Percentiles rank a stretch among this genome's conserved stretches.
phyloP scores from a whole-genome alignment of 2,888 invertebrate genomes.

The Hyles lineata region DNA sequence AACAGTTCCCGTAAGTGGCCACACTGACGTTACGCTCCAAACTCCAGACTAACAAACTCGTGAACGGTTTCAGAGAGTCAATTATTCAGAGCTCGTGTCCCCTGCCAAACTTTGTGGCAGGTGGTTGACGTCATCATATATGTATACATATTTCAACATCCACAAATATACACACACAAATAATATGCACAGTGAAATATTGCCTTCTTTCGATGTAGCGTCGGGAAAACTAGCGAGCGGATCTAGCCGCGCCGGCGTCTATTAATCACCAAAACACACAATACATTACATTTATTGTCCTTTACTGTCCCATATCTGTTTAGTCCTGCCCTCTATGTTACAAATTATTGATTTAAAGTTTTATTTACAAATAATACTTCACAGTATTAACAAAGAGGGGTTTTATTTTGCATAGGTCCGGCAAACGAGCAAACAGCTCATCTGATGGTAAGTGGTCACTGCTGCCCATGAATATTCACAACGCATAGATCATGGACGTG shows the following conservation, averaged over 20 bases:
- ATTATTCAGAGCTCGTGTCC: slow-evolving; percentile 77
- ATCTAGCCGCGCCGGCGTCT: slow-evolving; percentile 8
- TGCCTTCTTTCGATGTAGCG: slow-evolving; percentile 56
- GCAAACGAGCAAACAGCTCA: too few relatives aligned
- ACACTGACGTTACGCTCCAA: slow-evolving; percentile 65
- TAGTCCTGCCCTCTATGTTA: background rate
- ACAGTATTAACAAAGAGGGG: too few relatives aligned
- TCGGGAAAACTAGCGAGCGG: slow-evolving; percentile 47
- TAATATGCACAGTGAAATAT: slow-evolving; percentile 72
- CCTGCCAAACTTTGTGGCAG: slow-evolving; percentile 82
- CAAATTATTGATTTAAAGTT: too few relatives aligned
- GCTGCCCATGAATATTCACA: too few relatives aligned
- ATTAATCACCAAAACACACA: background rate
- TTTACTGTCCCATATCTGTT: background rate
- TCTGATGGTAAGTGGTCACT: too few relatives aligned
- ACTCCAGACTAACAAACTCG: slow-evolving; percentile 79
- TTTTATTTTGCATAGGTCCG: too few relatives aligned
- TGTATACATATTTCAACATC: slow-evolving; percentile 65
- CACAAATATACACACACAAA: slow-evolving; percentile 60
- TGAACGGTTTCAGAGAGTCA: slow-evolving; percentile 75
- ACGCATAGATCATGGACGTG: too few relatives aligned
- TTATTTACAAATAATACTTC: too few relatives aligned
- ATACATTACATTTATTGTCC: background rate
- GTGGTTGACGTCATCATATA: slow-evolving; percentile 76
- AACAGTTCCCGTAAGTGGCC: slow-evolving; percentile 47